phyloP scores from a whole-genome alignment of 2,797 vertebrate genomes.

The Dipus sagitta region DNA sequence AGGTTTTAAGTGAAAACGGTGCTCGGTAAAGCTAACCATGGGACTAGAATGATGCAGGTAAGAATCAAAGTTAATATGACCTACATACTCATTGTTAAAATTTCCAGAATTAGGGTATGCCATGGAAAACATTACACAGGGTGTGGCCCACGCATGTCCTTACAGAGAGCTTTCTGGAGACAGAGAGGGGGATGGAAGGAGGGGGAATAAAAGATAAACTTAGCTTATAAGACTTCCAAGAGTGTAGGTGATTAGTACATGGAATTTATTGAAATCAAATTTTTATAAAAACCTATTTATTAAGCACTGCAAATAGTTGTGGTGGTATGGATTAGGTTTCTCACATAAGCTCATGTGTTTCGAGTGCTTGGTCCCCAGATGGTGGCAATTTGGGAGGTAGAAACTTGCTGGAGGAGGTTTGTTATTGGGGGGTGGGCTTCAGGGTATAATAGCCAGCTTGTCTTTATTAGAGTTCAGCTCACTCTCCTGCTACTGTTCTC shows the following conservation, averaged over 20 bases:
- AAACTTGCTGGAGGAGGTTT: too few relatives aligned
- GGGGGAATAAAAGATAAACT: neutral
- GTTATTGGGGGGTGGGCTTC: too few relatives aligned
- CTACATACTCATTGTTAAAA: neutral
- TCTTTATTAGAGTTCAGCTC: too few relatives aligned
- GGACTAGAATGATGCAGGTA: neutral
- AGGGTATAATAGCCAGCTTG: too few relatives aligned
- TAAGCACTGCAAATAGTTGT: too few relatives aligned
- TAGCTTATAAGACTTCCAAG: neutral
- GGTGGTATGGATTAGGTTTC: too few relatives aligned
- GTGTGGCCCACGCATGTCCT: neutral
- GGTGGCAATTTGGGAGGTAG: too few relatives aligned
- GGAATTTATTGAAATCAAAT: neutral
- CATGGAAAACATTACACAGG: neutral
- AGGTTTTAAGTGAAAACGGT: conserved; percentile 11
- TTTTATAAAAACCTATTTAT: neutral
- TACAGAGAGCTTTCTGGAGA: neutral
- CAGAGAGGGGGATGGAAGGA: neutral
- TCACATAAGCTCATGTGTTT: too few relatives aligned
- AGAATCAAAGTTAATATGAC: neutral
- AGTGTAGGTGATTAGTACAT: neutral
- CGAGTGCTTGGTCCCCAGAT: too few relatives aligned
- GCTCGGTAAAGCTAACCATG: neutral
- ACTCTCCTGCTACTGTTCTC: too few relatives aligned
- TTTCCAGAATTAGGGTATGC: neutral